Conservation (phyloP, 2,888 invertebrate genomes). For the Harmothoe impar region DNA sequence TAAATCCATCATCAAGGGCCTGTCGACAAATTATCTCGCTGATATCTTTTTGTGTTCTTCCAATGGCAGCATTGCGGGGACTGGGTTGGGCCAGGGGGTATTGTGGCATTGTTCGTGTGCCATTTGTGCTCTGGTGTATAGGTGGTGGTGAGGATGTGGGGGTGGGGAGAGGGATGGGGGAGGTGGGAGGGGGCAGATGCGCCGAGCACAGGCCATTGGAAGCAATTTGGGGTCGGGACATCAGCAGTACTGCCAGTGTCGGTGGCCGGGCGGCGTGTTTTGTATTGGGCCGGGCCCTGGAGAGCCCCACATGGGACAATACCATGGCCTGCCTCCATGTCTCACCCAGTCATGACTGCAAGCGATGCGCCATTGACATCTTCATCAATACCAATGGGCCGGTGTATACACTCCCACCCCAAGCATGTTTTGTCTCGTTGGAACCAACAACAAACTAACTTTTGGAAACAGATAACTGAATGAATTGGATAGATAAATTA, state of each 20-base stretch:
- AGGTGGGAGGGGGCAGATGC: too few relatives aligned
- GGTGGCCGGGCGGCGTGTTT: conserved; percentile 7
- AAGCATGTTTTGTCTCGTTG: neutral
- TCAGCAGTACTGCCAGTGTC: neutral
- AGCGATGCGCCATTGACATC: conserved; percentile 4
- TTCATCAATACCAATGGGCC: conserved; percentile 16
- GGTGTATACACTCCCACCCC: neutral
- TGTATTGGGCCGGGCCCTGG: conserved; percentile 17
- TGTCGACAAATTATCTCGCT: conserved; percentile 29
- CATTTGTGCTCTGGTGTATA: conserved; percentile 12
- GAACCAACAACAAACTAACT: conserved; percentile 2
- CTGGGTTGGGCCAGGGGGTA: neutral
- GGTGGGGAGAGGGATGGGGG: too few relatives aligned
- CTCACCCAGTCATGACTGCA: conserved; percentile 4
- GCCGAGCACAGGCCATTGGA: conserved; percentile 16
- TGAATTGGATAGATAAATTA: conserved; percentile 6
- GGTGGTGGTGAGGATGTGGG: neutral
- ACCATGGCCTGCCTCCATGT: conserved; percentile 35
- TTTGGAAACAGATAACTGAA: neutral
- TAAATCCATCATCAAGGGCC: conserved; percentile 16
- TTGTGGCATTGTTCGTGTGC: conserved; percentile 14
- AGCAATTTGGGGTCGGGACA: conserved; percentile 34
- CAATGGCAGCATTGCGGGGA: neutral
- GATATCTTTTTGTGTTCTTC: conserved; percentile 16
- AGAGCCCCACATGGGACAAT: conserved; percentile 35